Base-by-base conservation (phyloP, 2,113 vertebrate genomes). In the Nothocercus nigrocapillus region DNA sequence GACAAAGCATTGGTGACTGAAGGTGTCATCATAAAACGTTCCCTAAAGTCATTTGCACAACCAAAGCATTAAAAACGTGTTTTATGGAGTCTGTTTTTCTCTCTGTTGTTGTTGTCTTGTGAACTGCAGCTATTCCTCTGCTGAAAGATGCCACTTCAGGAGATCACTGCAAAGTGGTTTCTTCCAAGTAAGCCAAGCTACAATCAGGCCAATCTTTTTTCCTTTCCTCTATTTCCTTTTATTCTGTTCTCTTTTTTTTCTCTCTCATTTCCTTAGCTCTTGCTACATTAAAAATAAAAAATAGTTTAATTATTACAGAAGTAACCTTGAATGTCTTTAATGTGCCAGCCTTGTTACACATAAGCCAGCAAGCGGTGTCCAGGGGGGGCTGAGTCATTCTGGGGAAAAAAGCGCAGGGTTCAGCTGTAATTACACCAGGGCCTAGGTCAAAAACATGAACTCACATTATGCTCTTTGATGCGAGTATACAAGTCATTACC, bases 391-490 rank as follows among this genome's bases (percentile, higher is more conserved):
- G 22, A 53, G 21, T 32, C n/a, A 28, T 4, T 30, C 12, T 8
- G 13, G 30, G 62, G 16, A 2, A 5, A 12, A 12, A 14, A 5
- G 7, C 4, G n/a, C 21, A 45, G 19, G 78, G 18, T 11, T 34
- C 40, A 54, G 19, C 15, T 69, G 56, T 22, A 66, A 45, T 20
- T 30, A 28, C 61, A 67, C 5, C 24, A 78, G 20, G 10, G 20
- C 15, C 15, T n/a, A 40, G n/a, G 34, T 28, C 27, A 54, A 38
- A 36, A 69, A 85, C 22, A 70, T 1, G 3, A 44, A 44, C 4
- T 34, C 53, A 64, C 7, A 7, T 0, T 36, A 14, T 0, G 0
- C 42, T 49, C 19, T 30, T 56, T 54, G 38, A 28, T n/a, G 15
- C 45, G 44, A 49, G 21, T 0, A 1, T 3, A 15, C 42, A 61